phyloP scores from a whole-genome alignment of 2,113 vertebrate species.

The Ciconia stormi region DNA sequence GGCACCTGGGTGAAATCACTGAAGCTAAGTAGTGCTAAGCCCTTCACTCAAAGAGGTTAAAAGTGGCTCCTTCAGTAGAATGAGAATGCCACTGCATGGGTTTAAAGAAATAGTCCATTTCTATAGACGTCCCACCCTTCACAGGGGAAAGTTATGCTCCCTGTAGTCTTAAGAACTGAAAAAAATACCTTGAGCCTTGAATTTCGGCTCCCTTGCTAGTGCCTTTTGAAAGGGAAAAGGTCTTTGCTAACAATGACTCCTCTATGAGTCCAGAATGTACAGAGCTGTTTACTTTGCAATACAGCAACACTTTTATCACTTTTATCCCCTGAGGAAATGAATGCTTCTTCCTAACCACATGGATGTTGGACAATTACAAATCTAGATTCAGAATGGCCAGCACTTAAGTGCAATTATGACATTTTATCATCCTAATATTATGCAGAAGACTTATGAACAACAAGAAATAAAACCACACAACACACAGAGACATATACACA shows the following conservation, averaged over 20 bases:
- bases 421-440: neutral
- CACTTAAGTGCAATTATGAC: neutral
- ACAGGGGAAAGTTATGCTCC: neutral
- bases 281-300: constrained; percentile 2
- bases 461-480: neutral
- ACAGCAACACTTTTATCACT: constrained; percentile 12
- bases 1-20: constrained; percentile 38
- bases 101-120: neutral
- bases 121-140: neutral
- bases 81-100: neutral
- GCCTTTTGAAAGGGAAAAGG: neutral
- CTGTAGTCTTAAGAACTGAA: neutral
- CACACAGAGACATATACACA: neutral
- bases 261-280: neutral
- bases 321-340: neutral
- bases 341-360: neutral
- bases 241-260: neutral
- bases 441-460: neutral
- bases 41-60: constrained; percentile 24
- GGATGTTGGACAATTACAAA: neutral
- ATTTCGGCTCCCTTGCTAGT: neutral
- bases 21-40: neutral
- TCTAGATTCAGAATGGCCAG: constrained; percentile 3
- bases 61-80: constrained; percentile 16
- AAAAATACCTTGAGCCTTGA: neutral